Evolutionary conservation across 2,888 invertebrate genomes (phyloP), one percentile per base, ranked within the genome.

Genomic region (Empis livida): DNA sequence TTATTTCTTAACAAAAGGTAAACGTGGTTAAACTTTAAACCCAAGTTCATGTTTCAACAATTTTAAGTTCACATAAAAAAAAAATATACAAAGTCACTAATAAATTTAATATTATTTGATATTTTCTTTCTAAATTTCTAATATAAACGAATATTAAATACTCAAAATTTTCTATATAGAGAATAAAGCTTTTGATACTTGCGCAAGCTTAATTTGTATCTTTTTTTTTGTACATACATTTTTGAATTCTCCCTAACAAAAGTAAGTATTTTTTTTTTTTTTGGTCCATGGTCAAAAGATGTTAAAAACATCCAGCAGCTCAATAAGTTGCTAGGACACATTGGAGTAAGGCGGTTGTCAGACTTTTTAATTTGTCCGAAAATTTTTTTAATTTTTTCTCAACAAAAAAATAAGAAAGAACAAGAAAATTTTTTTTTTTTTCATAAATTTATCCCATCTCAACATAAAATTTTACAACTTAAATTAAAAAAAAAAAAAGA

Each of bases 291-390:
- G 62, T 58, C 64, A 57, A 61, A 65, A 63, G 61, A 62, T 57
- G 57, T 60, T 59, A 47, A 54, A 49, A 48, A 51, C 41, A 47
- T 48, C 50, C 47, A 48, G 61, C 63, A n/a, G 65, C 66, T 62
- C 67, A 67, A 66, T 66, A 65, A 65, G 67, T 67, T 65, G 65
- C 63, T 64, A 64, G 65, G 66, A 61, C 62, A 66, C 65, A 64
- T 63, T 61, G 66, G 63, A 66, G 60, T 57, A 63, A 66, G 66
- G 65, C 66, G 41, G 41, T 41, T 27, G 11, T 41, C 23, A 27
- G n/a, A 5, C 23, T 27, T 27, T 27, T 27, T 27, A 8, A 8
- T 27, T 27, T 27, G 23, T 27, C 23, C 23, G 23, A 27, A 27
- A 8, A 27, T 27, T 20, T 20, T 20, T 8, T 6, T 8, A 27